A percentile compares a stretch with the other conserved stretches of the same genome.
Conservation (phyloP, 2,797 vertebrate species). For the Pipistrellus pygmaeus region DNA sequence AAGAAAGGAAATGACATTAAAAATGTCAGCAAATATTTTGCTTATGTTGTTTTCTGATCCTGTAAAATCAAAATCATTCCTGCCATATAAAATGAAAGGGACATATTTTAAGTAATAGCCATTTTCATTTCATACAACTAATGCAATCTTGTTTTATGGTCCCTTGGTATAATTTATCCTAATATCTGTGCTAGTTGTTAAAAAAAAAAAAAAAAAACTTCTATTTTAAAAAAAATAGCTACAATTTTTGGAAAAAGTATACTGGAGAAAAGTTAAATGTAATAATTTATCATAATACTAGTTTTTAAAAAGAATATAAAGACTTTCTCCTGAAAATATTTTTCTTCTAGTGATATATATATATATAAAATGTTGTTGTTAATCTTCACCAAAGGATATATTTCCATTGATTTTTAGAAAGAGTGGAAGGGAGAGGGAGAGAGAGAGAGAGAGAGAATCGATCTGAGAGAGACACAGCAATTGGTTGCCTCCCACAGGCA, state of each 20-base stretch:
- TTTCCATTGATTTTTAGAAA: too few species aligned
- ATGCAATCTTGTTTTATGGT: background rate
- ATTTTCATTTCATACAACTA: background rate
- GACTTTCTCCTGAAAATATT: background rate
- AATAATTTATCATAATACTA: background rate
- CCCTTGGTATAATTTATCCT: background rate
- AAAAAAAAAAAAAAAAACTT: background rate
- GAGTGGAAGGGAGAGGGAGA: too few species aligned
- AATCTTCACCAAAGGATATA: too few species aligned
- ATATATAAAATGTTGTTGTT: too few species aligned
- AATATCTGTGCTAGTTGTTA: background rate
- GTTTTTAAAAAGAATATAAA: conserved; percentile 9
- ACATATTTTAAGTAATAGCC: background rate
- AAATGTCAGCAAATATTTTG: background rate
- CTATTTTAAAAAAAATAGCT: conserved; percentile 17
- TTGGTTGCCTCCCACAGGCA: too few species aligned
- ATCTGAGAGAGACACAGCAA: too few species aligned
- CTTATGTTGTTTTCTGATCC: background rate
- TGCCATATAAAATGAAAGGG: background rate
- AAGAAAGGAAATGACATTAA: background rate
- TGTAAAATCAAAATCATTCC: conserved; percentile 34
- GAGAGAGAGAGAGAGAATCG: too few species aligned
- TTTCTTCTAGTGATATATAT: background rate
- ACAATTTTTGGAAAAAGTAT: background rate
- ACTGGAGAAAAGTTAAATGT: background rate